These are phyloP conservation scores for Masticophis lateralis DNA, from an alignment of 2,797 vertebrate genomes.

Conservation along the genomic window DNA sequence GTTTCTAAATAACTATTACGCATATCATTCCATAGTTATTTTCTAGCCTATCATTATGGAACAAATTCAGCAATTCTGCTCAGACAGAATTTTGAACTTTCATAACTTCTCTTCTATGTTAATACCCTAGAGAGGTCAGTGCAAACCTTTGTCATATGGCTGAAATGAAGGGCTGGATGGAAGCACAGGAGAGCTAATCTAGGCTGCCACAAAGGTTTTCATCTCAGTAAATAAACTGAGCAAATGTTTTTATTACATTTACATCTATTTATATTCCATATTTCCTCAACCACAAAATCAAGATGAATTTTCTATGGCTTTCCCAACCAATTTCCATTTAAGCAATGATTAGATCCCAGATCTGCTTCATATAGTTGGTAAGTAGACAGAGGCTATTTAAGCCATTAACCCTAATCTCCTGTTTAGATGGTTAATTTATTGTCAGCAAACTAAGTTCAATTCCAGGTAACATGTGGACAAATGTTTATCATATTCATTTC, in stretches of 20 bases:
- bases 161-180: neutral
- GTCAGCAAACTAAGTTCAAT: neutral
- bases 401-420: neutral
- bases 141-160: neutral
- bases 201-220: conserved; percentile 2
- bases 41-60: conserved; percentile 46
- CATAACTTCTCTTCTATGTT: neutral
- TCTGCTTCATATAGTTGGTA: neutral
- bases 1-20: conserved; percentile 7
- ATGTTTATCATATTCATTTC: neutral
- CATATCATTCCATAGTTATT: neutral
- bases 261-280: neutral
- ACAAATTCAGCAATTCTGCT: neutral
- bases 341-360: neutral
- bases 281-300: neutral
- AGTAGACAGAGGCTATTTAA: neutral
- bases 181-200: neutral
- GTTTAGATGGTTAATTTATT: neutral
- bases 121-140: neutral
- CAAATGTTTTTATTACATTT: conserved; percentile 3
- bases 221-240: neutral
- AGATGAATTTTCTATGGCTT: neutral
- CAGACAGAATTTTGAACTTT: neutral
- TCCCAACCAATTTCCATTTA: neutral
- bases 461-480: neutral